Evolutionary conservation across 2,113 vertebrate species (phyloP).

Genomic region (Aleadryas rufinucha): DNA sequence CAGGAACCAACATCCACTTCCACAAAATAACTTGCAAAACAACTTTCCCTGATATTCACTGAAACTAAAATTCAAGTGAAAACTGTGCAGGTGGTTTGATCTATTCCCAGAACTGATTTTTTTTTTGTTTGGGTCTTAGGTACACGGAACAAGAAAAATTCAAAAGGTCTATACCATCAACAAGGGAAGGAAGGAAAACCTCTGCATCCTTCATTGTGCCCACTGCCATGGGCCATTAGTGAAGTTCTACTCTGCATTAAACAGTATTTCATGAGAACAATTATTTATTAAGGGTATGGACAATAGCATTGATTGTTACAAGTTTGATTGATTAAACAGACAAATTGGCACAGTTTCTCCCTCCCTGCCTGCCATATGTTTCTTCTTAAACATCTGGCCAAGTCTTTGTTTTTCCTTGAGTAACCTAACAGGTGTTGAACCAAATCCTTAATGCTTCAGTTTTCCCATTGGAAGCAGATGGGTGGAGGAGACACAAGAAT

Average conservation of each 20-base stretch:
- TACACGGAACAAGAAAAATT: background rate
- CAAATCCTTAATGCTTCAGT: slow-evolving; percentile 48
- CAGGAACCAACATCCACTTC: background rate
- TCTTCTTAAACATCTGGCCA: slow-evolving; percentile 63
- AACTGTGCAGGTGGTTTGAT: background rate
- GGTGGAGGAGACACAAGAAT: background rate
- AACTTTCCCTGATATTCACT: background rate
- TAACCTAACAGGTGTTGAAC: slow-evolving; percentile 61
- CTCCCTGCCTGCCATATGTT: slow-evolving; percentile 62
- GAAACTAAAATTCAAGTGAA: background rate
- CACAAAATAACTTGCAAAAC: background rate
- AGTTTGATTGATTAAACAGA: slow-evolving; percentile 65
- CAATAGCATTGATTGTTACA: slow-evolving; percentile 53
- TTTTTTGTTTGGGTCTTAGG: background rate
- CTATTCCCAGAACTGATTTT: background rate
- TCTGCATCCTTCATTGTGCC: background rate
- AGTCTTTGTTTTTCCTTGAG: slow-evolving; percentile 47
- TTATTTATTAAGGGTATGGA: slow-evolving; percentile 41
- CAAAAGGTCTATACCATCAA: background rate
- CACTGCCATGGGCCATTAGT: background rate
- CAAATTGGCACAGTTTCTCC: slow-evolving; percentile 42
- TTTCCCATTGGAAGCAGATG: slow-evolving; percentile 57
- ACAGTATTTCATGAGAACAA: background rate
- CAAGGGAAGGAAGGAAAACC: background rate
- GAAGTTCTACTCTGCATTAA: background rate